These are phyloP conservation scores for Entelurus aequoreus DNA, from an alignment of 2,113 vertebrate species.

Conservation along the genomic window DNA sequence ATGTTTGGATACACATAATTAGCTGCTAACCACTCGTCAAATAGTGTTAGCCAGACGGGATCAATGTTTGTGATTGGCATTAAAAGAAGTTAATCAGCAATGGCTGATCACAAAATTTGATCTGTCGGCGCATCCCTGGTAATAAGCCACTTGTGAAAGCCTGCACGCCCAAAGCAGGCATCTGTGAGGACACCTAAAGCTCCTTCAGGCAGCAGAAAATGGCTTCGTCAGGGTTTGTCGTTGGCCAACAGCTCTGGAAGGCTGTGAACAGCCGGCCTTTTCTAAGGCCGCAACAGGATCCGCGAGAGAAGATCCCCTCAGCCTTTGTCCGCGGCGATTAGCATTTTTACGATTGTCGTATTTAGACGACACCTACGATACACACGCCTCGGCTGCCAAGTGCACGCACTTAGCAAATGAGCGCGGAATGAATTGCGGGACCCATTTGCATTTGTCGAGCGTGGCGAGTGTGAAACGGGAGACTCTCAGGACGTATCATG, in stretches of 20 bases:
- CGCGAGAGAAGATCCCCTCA: conserved; percentile 47
- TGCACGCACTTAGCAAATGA: background rate
- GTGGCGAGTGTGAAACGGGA: background rate
- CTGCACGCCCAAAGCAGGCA: conserved; percentile 55
- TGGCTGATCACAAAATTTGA: too few species aligned
- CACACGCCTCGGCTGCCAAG: background rate
- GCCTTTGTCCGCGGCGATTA: conserved; percentile 29
- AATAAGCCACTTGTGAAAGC: conserved; percentile 25
- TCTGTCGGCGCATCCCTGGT: too few species aligned
- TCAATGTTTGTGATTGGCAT: conserved; percentile 29
- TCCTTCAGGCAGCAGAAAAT: conserved; percentile 61
- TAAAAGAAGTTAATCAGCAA: too few species aligned
- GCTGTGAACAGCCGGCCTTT: conserved; percentile 55
- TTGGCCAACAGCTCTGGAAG: conserved; percentile 55
- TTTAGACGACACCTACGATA: background rate
- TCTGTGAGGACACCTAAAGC: conserved; percentile 53
- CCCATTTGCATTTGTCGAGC: background rate
- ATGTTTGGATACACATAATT: too few species aligned
- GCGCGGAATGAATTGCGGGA: background rate
- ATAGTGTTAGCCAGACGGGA: too few species aligned
- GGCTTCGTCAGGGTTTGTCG: conserved; percentile 66
- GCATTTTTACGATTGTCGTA: conserved; percentile 23
- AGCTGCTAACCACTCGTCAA: too few species aligned
- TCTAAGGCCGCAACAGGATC: conserved; percentile 52
- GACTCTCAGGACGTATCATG: background rate